A percentile compares a stretch with the other conserved stretches of the same genome.
These are phyloP conservation scores for Trematomus loennbergii DNA, from an alignment of 2,113 vertebrate genomes.

Conservation along the genomic window DNA sequence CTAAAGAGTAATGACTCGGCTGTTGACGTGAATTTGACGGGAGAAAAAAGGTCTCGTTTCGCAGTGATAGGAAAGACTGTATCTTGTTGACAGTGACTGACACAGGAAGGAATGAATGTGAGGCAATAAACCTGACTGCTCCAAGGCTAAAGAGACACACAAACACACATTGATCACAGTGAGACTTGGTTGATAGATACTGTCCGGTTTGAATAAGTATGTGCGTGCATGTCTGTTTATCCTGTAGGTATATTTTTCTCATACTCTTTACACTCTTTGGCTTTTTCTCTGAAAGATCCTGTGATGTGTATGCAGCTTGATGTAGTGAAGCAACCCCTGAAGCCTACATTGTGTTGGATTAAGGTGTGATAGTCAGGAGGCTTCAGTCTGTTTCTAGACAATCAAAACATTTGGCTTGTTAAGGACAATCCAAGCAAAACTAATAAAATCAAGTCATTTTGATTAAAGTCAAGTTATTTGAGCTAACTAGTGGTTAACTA, in stretches of 20 bases:
- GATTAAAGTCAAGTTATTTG: too few relatives aligned
- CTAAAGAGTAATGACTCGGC: conserved; percentile 71
- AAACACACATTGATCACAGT: not conserved
- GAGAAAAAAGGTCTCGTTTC: conserved; percentile 66
- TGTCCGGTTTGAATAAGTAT: not conserved
- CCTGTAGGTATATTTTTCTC: not conserved
- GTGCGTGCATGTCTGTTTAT: not conserved
- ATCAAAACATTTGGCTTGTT: too few relatives aligned
- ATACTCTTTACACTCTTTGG: not conserved
- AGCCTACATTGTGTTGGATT: too few relatives aligned
- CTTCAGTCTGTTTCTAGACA: not conserved
- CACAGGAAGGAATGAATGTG: conserved; percentile 48
- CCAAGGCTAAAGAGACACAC: conserved; percentile 20
- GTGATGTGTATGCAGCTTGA: not conserved
- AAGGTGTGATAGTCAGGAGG: too few relatives aligned
- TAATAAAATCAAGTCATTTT: too few relatives aligned
- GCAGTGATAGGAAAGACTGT: conserved; percentile 57
- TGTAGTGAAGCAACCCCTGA: not conserved
- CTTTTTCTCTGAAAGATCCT: not conserved
- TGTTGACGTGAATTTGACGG: conserved; percentile 61
- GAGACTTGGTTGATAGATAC: not conserved
- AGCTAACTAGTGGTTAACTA: too few relatives aligned
- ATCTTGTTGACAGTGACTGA: conserved; percentile 61
- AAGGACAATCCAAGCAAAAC: too few relatives aligned
- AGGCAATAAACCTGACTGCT: conserved; percentile 54